Evolutionary conservation across 2,113 vertebrate genomes (phyloP), one percentile per base, ranked within the genome.

Genomic region (Octodon degus): DNA sequence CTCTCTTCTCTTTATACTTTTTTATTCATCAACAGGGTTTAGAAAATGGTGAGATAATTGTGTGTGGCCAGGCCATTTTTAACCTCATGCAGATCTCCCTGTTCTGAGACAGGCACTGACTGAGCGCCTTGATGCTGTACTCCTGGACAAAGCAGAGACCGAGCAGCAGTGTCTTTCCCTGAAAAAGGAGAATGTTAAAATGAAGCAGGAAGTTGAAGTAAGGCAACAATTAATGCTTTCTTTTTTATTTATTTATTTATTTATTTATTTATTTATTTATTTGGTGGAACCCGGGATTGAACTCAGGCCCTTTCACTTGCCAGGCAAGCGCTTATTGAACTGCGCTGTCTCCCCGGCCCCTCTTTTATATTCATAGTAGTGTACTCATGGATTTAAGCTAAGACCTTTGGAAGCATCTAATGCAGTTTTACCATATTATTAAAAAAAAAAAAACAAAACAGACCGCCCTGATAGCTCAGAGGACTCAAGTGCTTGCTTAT

Each of bases 71-170:
- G 63, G 76, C 30, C 47, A 37, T 92, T 94, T 95, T 92, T 95
- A 96, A 92, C 70, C 55, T 70, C 12, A 67, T 7, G 24, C 58
- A 95, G 70, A 92, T 93, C 24, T 10, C 97, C 16, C 92, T 74
- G 2, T 89, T 98, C 87, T 81, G 95, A 98, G 97, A 94, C 97
- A 99, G 99, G 99, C 99, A 96, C 98, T 99, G 94, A 99, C 99
- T 55, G 99, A 99, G 89, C 99, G 99, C 90, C 98, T 99, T 98
- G 99, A 99, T 97, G 95, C 96, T 79, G 96, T 99, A 80, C 98
- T 99, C 93, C 96, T 99, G 98, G 99, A 99, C 98, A 99, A 99
- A 98, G 99, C 99, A 89, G 99, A 99, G 98, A 98, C 94, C 95
- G 99, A 99, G n/a, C 99, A 99, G 98, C 99, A 98, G 65, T 98